Percentiles rank a stretch among this genome's conserved stretches.
Evolutionary conservation across 2,888 invertebrate species (phyloP).

Genomic region (Willowsia nigromaculata): DNA sequence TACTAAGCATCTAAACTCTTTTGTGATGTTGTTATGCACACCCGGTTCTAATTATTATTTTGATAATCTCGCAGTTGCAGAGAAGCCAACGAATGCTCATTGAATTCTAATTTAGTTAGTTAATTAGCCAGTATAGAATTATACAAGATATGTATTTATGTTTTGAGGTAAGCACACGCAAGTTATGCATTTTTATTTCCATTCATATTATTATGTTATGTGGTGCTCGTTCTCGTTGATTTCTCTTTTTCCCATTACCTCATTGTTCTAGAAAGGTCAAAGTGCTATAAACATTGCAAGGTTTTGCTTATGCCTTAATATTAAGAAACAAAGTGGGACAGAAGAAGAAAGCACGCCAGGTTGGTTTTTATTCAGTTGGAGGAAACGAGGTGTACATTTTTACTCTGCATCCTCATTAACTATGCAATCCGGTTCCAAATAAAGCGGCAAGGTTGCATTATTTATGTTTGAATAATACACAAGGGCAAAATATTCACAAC

Average conservation of each 20-base stretch:
- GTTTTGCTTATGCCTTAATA: neutral
- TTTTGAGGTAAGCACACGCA: neutral
- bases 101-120: neutral
- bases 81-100: neutral
- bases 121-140: neutral
- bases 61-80: too few species aligned
- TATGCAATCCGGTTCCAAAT: neutral
- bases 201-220: too few species aligned
- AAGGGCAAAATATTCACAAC: neutral
- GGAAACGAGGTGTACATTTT: neutral
- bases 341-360: neutral
- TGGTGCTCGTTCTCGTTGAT: too few species aligned
- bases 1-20: neutral
- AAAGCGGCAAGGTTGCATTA: conserved; percentile 21
- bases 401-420: neutral
- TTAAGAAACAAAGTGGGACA: neutral
- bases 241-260: too few species aligned
- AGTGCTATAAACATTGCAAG: neutral
- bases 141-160: neutral
- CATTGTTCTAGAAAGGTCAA: neutral
- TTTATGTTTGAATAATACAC: neutral
- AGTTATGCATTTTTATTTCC: too few species aligned
- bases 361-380: neutral
- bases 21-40: neutral
- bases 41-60: too few species aligned